Base-by-base conservation (phyloP, 2,797 vertebrate genomes). In the Podarcis siculus region DNA sequence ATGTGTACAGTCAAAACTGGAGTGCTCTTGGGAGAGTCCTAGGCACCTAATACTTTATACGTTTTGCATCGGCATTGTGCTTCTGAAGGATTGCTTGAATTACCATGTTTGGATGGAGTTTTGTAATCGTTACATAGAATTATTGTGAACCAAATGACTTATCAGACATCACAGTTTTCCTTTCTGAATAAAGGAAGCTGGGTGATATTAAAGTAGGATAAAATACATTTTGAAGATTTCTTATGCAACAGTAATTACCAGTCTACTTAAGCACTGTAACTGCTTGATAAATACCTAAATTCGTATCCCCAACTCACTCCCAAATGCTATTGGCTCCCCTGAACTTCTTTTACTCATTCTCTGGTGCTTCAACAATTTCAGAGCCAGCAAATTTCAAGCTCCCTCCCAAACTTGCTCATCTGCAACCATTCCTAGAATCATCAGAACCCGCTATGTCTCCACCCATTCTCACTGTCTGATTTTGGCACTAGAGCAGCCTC, bases 111-210 rank as follows among this genome's bases (percentile, higher is more conserved):
- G 35, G 9, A 72, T 88, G 27, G 35, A 89, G 93, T 77, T 90
- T 93, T 92, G 45, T 85, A 81, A 90, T 85, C n/a, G 19, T 85
- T 79, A 91, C 35, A 88, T 79, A 77, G 83, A 90, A 90, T 91
- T 83, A 86, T 83, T 89, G 45, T 32, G 32, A 72, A 76, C 39
- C 13, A 64, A 76, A 90, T 71, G 23, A 69, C 32, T 88, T 90
- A 82, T 66, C 81, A 88, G 73, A 45, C 61, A 88, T n/a, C 55
- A 13, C 8, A 79, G 10, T 72, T 88, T 88, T 91, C 92, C 90
- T 89, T 78, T 89, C 49, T 93, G 79, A 35, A 89, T 91, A 87
- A 92, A 94, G 84, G 84, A 15, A 86, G 71, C 39, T 91, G 82
- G 86, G 89, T 91, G 89, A 83, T 89, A 64, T 42, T 83, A 79